Evolutionary conservation across 2,113 vertebrate genomes (phyloP).

Genomic region (Boulengeromyrus knoepffleri): DNA sequence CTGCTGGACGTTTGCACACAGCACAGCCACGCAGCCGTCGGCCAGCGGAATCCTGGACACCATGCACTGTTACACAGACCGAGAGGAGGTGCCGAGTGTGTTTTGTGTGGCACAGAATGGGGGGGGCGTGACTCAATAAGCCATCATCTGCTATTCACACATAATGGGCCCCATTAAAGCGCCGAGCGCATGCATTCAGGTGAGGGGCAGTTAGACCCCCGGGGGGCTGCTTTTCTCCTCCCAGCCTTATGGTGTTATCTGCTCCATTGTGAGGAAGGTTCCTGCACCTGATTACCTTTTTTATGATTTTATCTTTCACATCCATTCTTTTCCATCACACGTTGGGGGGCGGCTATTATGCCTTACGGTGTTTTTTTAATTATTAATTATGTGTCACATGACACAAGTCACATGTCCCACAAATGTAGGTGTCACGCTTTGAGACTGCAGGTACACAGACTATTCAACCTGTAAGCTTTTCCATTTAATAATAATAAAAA

Average conservation of each 20-base stretch:
- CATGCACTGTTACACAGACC: neutral
- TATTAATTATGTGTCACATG: neutral
- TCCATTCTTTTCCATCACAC: neutral
- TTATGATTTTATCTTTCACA: neutral
- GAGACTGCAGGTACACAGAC: neutral
- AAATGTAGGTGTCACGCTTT: neutral
- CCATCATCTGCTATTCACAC: neutral
- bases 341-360: neutral
- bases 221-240: neutral
- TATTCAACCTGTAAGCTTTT: neutral
- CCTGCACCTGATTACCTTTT: neutral
- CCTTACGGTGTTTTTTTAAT: neutral
- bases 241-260: neutral
- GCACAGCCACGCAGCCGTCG: neutral
- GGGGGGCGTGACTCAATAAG: neutral
- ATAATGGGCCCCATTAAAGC: neutral
- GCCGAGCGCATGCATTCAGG: neutral
- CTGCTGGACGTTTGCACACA: neutral
- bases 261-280: neutral
- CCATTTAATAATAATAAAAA: neutral
- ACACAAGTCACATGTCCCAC: neutral
- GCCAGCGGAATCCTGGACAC: neutral
- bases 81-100: neutral
- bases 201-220: neutral
- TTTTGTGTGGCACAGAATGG: neutral